phyloP scores from a whole-genome alignment of 2,888 invertebrate genomes.

The Drosophila atripex region DNA sequence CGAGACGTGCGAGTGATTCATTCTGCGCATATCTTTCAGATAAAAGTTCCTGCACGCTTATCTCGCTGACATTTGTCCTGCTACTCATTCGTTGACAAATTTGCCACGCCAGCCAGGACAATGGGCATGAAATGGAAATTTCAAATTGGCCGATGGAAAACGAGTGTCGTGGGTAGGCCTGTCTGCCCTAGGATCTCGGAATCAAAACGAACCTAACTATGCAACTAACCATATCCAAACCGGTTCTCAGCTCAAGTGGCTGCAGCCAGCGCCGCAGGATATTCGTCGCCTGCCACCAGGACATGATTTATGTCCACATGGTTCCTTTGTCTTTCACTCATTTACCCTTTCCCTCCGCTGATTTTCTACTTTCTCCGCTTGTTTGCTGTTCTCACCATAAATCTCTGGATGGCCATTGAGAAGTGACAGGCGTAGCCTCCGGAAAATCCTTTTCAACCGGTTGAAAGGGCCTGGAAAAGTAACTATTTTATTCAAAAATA shows the following conservation, averaged over 20 bases:
- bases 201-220: constrained; percentile 50
- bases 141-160: constrained; percentile 18
- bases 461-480: constrained; percentile 3
- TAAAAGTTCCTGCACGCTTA: constrained; percentile 69
- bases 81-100: constrained; percentile 67
- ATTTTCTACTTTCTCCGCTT: constrained; percentile 59
- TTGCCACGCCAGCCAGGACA: constrained; percentile 57
- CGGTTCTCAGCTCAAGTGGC: constrained; percentile 56
- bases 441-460: constrained; percentile 52
- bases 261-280: constrained; percentile 59
- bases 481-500: background rate
- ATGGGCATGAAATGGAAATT: constrained; percentile 59
- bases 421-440: constrained; percentile 54
- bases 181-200: constrained; percentile 23
- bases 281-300: constrained; percentile 26
- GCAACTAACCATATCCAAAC: constrained; percentile 53
- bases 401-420: constrained; percentile 52
- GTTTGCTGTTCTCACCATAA: constrained; percentile 72
- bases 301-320: constrained; percentile 55
- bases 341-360: constrained; percentile 11
- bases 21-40: constrained; percentile 54
- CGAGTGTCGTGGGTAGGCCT: constrained; percentile 36
- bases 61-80: constrained; percentile 66
- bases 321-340: constrained; percentile 52
- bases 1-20: constrained; percentile 65